Conservation (phyloP, 2,113 vertebrate genomes). For the Brachypteracias leptosomus region DNA sequence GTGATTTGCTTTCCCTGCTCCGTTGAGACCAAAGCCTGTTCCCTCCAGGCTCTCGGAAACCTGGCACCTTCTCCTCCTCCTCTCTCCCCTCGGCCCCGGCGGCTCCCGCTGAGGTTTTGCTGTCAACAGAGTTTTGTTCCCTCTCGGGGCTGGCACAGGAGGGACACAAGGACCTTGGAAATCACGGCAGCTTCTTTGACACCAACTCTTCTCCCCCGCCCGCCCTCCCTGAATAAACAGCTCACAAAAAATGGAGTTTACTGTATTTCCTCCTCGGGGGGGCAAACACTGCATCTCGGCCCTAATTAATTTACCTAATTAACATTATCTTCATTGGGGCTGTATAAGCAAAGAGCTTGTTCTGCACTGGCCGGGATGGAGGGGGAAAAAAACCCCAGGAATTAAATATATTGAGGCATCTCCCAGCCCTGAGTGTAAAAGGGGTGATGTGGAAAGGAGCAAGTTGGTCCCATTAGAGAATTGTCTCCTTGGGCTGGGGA, state of each 20-base stretch:
- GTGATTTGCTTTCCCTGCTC: constrained; percentile 26
- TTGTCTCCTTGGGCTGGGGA: no score
- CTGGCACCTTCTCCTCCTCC: constrained; percentile 48
- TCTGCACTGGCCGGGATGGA: neutral
- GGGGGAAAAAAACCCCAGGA: neutral
- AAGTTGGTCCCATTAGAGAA: no score
- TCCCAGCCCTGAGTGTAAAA: neutral
- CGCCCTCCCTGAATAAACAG: constrained; percentile 53
- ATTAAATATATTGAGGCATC: constrained; percentile 7
- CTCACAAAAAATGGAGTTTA: constrained; percentile 32
- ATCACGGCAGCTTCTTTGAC: constrained; percentile 58
- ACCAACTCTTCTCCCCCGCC: constrained; percentile 35
- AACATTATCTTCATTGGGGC: constrained; percentile 27
- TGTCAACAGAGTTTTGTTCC: constrained; percentile 67
- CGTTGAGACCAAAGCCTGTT: constrained; percentile 59
- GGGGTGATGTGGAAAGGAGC: no score
- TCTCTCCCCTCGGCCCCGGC: constrained; percentile 33
- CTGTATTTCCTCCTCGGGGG: constrained; percentile 50
- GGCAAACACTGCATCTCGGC: constrained; percentile 48
- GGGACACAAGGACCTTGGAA: constrained; percentile 58
- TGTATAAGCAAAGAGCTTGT: constrained; percentile 19
- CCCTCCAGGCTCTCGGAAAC: constrained; percentile 36
- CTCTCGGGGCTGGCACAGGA: neutral
- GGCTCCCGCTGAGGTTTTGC: constrained; percentile 55
- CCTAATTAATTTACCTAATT: constrained; percentile 63